A percentile compares a stretch with the other conserved stretches of the same genome.
These are phyloP conservation scores for Drosophila stalkeri DNA, from an alignment of 2,888 invertebrate species.

Conservation along the genomic window DNA sequence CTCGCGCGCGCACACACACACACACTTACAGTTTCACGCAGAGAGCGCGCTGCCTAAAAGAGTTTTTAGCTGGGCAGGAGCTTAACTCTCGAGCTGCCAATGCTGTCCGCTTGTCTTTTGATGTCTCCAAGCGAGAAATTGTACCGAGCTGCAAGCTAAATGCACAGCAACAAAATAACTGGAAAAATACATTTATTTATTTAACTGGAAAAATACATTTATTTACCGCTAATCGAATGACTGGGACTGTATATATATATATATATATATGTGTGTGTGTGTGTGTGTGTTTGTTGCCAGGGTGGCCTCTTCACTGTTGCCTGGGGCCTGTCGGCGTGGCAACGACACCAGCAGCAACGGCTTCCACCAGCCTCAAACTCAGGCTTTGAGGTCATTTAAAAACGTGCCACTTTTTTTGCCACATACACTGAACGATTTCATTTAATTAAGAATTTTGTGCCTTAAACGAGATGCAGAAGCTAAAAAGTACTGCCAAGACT, in stretches of 20 bases:
- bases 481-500: background rate
- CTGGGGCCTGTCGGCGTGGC: conserved; percentile 39
- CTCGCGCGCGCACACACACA: conserved; percentile 1
- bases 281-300: conserved; percentile 24
- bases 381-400: conserved; percentile 49
- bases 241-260: conserved; percentile 15
- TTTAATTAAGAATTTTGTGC: background rate
- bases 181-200: conserved; percentile 57
- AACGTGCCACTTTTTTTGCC: conserved; percentile 23
- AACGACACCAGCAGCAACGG: conserved; percentile 49
- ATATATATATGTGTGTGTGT: conserved; percentile 15
- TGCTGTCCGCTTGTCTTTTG: conserved; percentile 42
- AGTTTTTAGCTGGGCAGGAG: conserved; percentile 42
- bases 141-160: conserved; percentile 47
- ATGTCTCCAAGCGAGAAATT: conserved; percentile 67
- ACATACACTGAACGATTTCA: conserved; percentile 11
- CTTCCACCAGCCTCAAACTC: conserved; percentile 38
- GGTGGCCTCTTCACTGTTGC: conserved; percentile 25
- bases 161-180: conserved; percentile 29
- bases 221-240: conserved; percentile 54
- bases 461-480: background rate
- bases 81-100: conserved; percentile 7
- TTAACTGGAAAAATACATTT: conserved; percentile 58
- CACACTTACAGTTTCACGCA: background rate
- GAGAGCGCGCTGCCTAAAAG: conserved; percentile 19